These are phyloP conservation scores for Myiozetetes cayanensis DNA, from an alignment of 2,113 vertebrate species.

Conservation along the genomic window DNA sequence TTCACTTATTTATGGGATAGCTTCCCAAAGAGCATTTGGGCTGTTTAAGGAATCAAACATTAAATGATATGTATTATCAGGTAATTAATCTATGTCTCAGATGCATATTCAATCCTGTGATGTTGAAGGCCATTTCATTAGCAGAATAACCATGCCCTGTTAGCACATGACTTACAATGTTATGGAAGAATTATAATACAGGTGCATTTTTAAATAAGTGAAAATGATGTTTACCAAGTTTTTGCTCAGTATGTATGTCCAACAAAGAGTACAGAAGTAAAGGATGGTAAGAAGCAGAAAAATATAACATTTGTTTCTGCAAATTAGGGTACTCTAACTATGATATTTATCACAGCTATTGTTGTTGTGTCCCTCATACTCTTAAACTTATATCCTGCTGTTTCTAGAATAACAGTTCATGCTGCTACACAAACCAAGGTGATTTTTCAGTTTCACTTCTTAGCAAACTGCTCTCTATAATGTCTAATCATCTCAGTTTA, in stretches of 20 bases:
- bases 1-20: background rate
- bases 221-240: background rate
- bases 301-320: background rate
- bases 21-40: background rate
- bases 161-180: background rate
- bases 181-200: background rate
- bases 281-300: background rate
- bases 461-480: background rate
- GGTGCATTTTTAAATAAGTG: background rate
- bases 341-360: background rate
- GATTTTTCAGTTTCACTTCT: background rate
- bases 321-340: background rate
- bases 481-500: background rate
- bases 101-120: background rate
- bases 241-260: background rate
- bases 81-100: conserved; percentile 17
- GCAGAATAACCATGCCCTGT: background rate
- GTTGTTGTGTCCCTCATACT: background rate
- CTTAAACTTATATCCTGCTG: background rate
- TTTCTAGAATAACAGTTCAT: background rate
- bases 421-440: background rate
- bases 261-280: background rate
- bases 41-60: background rate
- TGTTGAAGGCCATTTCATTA: background rate
- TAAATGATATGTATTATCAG: conserved; percentile 13